Evolutionary conservation across 2,797 vertebrate species (phyloP), one percentile per base, ranked within the genome.

Genomic region (Hoplostethus atlanticus): DNA sequence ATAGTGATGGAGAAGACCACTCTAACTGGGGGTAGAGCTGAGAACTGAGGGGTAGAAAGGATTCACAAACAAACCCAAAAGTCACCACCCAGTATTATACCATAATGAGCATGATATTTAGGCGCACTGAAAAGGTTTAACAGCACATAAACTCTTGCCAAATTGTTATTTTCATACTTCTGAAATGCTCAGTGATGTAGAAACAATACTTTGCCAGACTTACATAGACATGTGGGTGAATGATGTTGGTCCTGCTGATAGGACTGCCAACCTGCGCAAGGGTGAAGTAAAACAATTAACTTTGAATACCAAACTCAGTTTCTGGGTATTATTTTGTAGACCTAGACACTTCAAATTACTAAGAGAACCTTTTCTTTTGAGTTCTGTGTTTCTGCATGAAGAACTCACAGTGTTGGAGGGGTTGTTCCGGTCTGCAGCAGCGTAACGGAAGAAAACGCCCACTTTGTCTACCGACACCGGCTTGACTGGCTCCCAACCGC

Each of bases 401-500:
- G 50, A 28, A 84, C 96, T 95, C 73, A 99, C 98, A 8, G 95
- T 99, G 55, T 90, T 97, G 28, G 95, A 98, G 0, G 96, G 96
- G 8, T 95, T 96, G 89, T 96, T 98, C 81, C 97, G 96, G 88
- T 99, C 98, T 0, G 98, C 96, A 5, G 96, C 96, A 4, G 98
- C 98, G 0, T 98, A 99, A 36, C 98, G 96, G 87, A 99, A 99
- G 87, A 97, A 99, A 0, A 96, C 96, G 0, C 98, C 98, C 0
- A 99, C 98, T 94, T 98, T 99, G 91, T 99, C 98, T 48, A 99
- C 98, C 0, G 98, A 99, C 58, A 99, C 98, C 0, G 98, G 97
- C 74, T 97, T 99, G 46, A 99, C 96, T 80, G 97, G 97, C 77
- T 99, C 98, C 98, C 98, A 99, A 71, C 98, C 98, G 7, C 93